Percentiles rank a stretch among this genome's conserved stretches.
phyloP scores from a whole-genome alignment of 2,888 invertebrate genomes.

The Electrophaes corylata region DNA sequence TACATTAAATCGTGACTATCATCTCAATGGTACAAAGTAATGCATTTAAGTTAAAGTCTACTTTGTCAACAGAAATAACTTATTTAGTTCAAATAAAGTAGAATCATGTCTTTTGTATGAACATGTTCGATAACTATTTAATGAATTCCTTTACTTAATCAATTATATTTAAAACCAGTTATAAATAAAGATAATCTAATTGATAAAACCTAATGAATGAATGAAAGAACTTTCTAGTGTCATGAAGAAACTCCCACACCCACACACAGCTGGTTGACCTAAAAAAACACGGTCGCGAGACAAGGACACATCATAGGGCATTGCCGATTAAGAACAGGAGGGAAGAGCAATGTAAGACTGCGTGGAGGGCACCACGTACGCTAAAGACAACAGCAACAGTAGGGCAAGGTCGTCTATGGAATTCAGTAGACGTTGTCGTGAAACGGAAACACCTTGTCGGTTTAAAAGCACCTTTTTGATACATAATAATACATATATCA shows the following conservation, averaged over 20 bases:
- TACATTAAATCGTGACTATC: background rate
- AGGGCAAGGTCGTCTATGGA: constrained; percentile 61
- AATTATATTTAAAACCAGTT: background rate
- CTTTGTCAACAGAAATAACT: background rate
- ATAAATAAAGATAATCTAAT: constrained; percentile 14
- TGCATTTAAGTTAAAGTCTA: background rate
- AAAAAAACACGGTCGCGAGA: constrained; percentile 45
- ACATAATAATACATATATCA: no score
- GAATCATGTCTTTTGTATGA: no score
- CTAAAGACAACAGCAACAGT: constrained; percentile 50
- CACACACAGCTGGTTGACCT: constrained; percentile 61
- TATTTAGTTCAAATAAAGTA: no score
- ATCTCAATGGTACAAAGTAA: background rate
- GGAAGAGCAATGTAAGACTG: constrained; percentile 48
- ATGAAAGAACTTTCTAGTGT: constrained; percentile 44
- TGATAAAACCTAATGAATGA: constrained; percentile 31
- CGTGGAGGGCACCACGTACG: constrained; percentile 70
- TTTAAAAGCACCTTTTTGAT: constrained; percentile 12
- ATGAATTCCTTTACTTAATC: background rate
- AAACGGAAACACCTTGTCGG: constrained; percentile 29
- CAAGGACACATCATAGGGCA: constrained; percentile 28
- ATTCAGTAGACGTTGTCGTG: constrained; percentile 42
- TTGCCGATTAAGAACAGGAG: constrained; percentile 49
- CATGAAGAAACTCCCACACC: constrained; percentile 35
- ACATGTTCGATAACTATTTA: background rate